A percentile compares a stretch with the other conserved stretches of the same genome.
These are phyloP conservation scores for Malacosoma neustria DNA, from an alignment of 2,888 invertebrate species.

Conservation along the genomic window DNA sequence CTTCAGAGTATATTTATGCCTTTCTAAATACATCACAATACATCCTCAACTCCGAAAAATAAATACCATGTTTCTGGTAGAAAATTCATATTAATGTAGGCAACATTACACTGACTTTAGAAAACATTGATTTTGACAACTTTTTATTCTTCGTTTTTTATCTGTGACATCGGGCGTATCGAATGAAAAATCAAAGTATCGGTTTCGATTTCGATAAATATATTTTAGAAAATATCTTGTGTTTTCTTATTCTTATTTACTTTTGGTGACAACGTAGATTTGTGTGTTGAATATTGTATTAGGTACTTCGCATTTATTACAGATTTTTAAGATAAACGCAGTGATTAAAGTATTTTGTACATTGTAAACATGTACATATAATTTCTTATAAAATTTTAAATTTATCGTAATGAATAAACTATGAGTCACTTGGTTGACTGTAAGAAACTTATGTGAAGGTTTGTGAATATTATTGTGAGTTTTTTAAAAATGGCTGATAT, in stretches of 20 bases:
- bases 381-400: slow-evolving; percentile 9
- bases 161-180: slow-evolving; percentile 36
- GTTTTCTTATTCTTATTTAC: too few species aligned
- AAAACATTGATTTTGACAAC: background rate
- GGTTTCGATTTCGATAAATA: slow-evolving; percentile 9
- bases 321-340: too few species aligned
- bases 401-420: slow-evolving; percentile 29
- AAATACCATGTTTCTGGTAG: too few species aligned
- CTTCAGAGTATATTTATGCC: too few species aligned
- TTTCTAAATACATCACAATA: too few species aligned
- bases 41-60: too few species aligned
- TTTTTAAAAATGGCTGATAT: slow-evolving; percentile 77
- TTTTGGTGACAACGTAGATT: slow-evolving; percentile 5
- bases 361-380: slow-evolving; percentile 34
- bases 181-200: slow-evolving; percentile 16
- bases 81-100: too few species aligned
- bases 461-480: slow-evolving; percentile 5
- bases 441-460: slow-evolving; percentile 19
- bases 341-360: slow-evolving; percentile 4
- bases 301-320: too few species aligned
- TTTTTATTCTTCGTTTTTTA: slow-evolving; percentile 7
- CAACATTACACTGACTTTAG: too few species aligned
- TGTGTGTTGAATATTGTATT: too few species aligned
- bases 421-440: slow-evolving; percentile 38
- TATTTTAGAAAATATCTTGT: background rate